Conservation (phyloP, 1,140 invertebrate species). For the Prorops nasuta region DNA sequence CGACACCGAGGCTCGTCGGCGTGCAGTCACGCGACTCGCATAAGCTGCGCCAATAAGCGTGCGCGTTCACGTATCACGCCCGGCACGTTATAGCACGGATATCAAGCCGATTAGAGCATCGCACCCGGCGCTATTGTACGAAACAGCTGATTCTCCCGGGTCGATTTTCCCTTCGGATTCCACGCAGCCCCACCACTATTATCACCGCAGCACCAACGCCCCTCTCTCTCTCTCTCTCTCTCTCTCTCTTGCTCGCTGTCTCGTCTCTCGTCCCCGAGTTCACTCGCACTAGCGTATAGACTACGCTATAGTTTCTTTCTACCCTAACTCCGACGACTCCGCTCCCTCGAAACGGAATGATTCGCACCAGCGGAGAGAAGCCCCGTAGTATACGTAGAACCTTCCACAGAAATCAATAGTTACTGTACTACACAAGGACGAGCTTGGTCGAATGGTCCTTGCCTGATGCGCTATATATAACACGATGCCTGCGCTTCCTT, state of each 20-base stretch:
- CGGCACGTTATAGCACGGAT: constrained; percentile 19
- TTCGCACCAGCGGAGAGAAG: constrained; percentile 27
- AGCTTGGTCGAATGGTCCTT: constrained; percentile 21
- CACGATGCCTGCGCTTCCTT: constrained; percentile 8
- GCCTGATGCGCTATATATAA: too few species aligned
- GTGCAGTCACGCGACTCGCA: too few species aligned
- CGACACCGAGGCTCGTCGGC: too few species aligned
- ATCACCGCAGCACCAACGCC: constrained; percentile 4
- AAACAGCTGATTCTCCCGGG: constrained; percentile 32
- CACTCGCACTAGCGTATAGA: too few species aligned
- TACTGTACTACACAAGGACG: constrained; percentile 23
- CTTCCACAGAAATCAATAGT: constrained; percentile 42
- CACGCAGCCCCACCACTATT: constrained; percentile 1
- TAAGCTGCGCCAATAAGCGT: too few species aligned
- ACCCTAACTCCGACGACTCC: constrained; percentile 11
- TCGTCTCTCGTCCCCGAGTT: too few species aligned
- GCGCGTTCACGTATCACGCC: too few species aligned
- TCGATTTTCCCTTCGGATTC: constrained; percentile 22
- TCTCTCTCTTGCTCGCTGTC: too few species aligned
- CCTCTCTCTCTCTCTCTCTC: not conserved
- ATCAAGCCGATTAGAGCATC: constrained; percentile 24
- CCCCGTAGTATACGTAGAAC: constrained; percentile 8
- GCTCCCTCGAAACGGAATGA: constrained; percentile 24
- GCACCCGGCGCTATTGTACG: constrained; percentile 21
- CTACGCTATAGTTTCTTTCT: constrained; percentile 28